A percentile compares a stretch with the other conserved stretches of the same genome.
Conservation (phyloP, 1,140 invertebrate genomes). For the Prorops nasuta region DNA sequence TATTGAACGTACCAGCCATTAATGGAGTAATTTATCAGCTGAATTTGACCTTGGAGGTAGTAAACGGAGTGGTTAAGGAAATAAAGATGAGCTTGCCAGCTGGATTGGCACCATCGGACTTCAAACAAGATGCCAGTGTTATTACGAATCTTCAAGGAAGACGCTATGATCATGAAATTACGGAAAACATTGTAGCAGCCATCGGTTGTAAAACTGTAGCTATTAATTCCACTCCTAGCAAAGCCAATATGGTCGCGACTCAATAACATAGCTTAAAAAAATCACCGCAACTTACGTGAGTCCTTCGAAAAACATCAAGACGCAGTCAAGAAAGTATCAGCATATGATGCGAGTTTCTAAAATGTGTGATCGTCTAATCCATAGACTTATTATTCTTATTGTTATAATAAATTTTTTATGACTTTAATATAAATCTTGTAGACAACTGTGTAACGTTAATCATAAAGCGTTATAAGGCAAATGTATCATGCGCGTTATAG, state of each 20-base stretch:
- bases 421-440: too few species aligned
- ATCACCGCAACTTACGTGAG: too few species aligned
- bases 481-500: too few species aligned
- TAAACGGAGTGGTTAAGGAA: constrained; percentile 45
- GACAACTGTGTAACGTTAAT: too few species aligned
- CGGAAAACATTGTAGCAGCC: constrained; percentile 42
- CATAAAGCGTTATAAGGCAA: too few species aligned
- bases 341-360: too few species aligned
- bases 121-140: constrained; percentile 41
- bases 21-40: constrained; percentile 27
- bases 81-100: constrained; percentile 46
- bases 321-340: too few species aligned
- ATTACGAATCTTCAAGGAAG: constrained; percentile 46
- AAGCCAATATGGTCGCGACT: constrained; percentile 40
- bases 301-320: too few species aligned
- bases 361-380: too few species aligned
- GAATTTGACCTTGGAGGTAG: constrained; percentile 40
- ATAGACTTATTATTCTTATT: too few species aligned
- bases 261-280: too few species aligned
- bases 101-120: constrained; percentile 24
- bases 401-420: too few species aligned
- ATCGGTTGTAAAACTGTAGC: constrained; percentile 44
- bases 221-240: constrained; percentile 21
- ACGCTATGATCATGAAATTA: constrained; percentile 40
- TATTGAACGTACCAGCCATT: constrained; percentile 30